Evolutionary conservation across 2,113 vertebrate genomes (phyloP).

Genomic region (Platycercus adscitus): DNA sequence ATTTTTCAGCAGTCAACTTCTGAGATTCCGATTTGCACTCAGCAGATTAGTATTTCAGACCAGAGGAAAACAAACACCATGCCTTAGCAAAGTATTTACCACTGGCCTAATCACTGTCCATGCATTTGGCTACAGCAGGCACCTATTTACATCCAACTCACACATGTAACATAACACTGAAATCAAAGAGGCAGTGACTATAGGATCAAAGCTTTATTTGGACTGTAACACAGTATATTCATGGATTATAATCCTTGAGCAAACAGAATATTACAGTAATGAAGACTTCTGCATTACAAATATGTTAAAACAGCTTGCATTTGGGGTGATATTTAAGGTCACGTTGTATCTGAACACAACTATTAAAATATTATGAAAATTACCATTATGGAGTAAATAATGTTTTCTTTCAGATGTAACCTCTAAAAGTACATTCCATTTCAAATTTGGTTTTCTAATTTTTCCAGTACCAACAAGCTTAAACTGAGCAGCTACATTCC

Average conservation of each 20-base stretch:
- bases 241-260: conserved; percentile 29
- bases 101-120: neutral
- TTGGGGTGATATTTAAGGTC: conserved; percentile 54
- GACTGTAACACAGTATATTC: neutral
- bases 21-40: neutral
- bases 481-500: neutral
- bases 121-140: neutral
- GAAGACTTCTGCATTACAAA: conserved; percentile 52
- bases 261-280: conserved; percentile 36
- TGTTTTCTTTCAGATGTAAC: conserved; percentile 58
- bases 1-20: neutral
- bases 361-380: conserved; percentile 68
- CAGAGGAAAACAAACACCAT: neutral
- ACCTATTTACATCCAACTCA: neutral
- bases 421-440: conserved; percentile 23
- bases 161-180: neutral
- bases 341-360: conserved; percentile 44
- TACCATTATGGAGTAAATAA: conserved; percentile 43
- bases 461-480: conserved; percentile 17
- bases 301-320: conserved; percentile 65
- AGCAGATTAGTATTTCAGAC: neutral
- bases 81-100: neutral
- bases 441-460: conserved; percentile 12
- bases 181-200: neutral
- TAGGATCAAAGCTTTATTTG: conserved; percentile 48